Evolutionary conservation across 2,797 vertebrate species (phyloP).

Genomic region (Knipowitschia caucasica): DNA sequence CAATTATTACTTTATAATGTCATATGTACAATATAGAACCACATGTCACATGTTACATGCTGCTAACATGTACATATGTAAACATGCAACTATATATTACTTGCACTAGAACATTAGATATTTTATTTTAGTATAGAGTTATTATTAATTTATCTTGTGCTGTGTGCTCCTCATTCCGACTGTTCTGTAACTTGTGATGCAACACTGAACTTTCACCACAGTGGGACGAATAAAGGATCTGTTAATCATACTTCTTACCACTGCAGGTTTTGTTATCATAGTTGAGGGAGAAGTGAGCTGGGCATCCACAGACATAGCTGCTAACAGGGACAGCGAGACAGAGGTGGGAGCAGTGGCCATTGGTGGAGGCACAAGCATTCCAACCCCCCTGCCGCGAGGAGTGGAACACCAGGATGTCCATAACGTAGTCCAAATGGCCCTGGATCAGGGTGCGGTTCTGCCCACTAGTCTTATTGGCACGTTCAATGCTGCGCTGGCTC

Average conservation of each 20-base stretch:
- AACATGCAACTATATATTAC: no score
- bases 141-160: no score
- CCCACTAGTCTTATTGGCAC: conserved; percentile 95
- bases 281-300: conserved; percentile 93
- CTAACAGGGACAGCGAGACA: conserved; percentile 90
- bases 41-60: no score
- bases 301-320: conserved; percentile 91
- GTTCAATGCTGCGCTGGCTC: conserved; percentile 97
- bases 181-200: no score
- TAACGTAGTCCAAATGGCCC: conserved; percentile 95
- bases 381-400: conserved; percentile 94
- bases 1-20: no score
- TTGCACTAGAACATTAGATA: no score
- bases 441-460: conserved; percentile 97
- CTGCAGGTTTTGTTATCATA: conserved; percentile 95
- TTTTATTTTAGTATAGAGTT: no score
- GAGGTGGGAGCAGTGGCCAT: conserved; percentile 94
- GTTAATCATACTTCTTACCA: conserved; percentile 73
- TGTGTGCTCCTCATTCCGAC: no score
- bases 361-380: conserved; percentile 94
- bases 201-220: no score
- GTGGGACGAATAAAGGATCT: no score
- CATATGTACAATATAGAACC: no score
- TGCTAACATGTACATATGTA: no score
- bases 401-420: conserved; percentile 98